Conservation (phyloP, 2,797 vertebrate genomes). For the Merluccius polli region DNA sequence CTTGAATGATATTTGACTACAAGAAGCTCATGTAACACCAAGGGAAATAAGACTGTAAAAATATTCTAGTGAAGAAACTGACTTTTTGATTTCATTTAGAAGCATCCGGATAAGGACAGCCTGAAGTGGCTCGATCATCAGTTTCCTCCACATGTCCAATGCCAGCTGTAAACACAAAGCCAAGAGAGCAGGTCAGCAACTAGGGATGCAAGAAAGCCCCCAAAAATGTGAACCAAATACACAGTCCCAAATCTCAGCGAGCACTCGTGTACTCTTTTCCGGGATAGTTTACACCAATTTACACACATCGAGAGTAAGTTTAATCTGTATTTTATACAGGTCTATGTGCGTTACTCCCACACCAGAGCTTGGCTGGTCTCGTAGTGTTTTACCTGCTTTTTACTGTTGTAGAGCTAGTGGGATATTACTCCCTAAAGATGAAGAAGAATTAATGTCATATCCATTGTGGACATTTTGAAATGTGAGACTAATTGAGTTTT, state of each 20-base stretch:
- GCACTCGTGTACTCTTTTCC: not conserved
- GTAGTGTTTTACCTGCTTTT: not conserved
- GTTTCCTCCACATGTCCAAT: constrained; percentile 96
- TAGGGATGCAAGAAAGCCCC: not conserved
- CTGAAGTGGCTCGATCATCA: constrained; percentile 98
- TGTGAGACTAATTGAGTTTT: not conserved
- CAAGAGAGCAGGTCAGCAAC: constrained; percentile 8
- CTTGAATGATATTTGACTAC: not conserved
- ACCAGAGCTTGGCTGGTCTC: not conserved
- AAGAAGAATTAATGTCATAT: too few relatives aligned
- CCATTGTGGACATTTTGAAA: not conserved
- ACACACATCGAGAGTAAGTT: not conserved
- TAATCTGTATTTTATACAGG: not conserved
- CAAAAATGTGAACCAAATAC: not conserved
- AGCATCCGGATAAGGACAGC: constrained; percentile 92
- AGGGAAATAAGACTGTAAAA: not conserved
- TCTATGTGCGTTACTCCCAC: not conserved
- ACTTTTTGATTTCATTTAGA: constrained; percentile 98
- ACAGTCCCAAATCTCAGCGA: not conserved
- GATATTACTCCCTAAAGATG: not conserved
- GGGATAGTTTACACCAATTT: not conserved
- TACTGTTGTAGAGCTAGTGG: too few relatives aligned
- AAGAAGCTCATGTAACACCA: not conserved
- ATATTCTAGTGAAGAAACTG: constrained; percentile 44
- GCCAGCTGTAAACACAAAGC: constrained; percentile 82